Percentiles rank a stretch among this genome's conserved stretches.
phyloP scores from a whole-genome alignment of 2,888 invertebrate species.

The Drosophila testacea region DNA sequence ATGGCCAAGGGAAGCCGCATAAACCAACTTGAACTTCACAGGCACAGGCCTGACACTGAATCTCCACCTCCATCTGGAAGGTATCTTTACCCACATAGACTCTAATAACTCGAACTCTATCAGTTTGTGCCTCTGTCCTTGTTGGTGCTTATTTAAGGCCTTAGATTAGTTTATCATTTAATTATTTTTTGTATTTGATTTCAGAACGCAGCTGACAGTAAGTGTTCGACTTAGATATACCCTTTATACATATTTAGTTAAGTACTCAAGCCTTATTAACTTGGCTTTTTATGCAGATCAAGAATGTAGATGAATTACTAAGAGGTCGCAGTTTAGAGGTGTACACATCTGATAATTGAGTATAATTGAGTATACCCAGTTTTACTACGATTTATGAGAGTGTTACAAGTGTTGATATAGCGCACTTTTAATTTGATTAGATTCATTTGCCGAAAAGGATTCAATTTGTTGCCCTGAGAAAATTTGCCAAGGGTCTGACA shows the following conservation, averaged over 20 bases:
- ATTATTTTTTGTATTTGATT: conserved; percentile 78
- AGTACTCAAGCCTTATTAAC: no score
- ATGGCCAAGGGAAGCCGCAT: conserved; percentile 45
- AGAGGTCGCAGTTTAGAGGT: neutral
- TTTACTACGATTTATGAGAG: conserved; percentile 23
- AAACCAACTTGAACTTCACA: conserved; percentile 21
- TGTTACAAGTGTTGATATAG: conserved; percentile 12
- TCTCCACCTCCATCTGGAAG: neutral
- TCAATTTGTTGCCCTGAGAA: conserved; percentile 60
- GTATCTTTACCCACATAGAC: conserved; percentile 11
- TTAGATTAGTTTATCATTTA: conserved; percentile 84
- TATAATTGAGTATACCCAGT: conserved; percentile 5
- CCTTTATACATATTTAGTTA: neutral
- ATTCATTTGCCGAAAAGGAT: conserved; percentile 74
- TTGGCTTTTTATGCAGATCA: no score
- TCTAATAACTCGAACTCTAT: conserved; percentile 43
- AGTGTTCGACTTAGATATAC: conserved; percentile 1
- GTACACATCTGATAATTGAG: no score
- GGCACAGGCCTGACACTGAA: conserved; percentile 16
- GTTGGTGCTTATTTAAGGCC: conserved; percentile 76
- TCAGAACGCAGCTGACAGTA: conserved; percentile 20
- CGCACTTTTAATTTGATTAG: conserved; percentile 74
- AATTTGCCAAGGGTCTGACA: conserved; percentile 42
- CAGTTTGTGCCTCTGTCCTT: conserved; percentile 36
- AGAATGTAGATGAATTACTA: neutral